Evolutionary conservation across 2,113 vertebrate species (phyloP).

Genomic region (Anthoscopus minutus): DNA sequence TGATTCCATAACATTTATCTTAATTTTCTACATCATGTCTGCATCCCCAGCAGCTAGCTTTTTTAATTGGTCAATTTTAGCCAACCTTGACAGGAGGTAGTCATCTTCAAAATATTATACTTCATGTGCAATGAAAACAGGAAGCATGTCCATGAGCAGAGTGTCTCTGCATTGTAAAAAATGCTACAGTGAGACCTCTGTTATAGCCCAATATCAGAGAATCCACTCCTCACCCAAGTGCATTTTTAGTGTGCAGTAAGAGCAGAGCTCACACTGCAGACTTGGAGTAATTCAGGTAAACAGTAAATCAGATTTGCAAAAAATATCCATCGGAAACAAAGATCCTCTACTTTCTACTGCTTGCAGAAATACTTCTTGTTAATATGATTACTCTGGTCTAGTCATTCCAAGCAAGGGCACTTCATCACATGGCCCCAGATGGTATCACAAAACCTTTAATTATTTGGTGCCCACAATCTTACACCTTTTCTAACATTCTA

Average conservation of each 20-base stretch:
- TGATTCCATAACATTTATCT: background rate
- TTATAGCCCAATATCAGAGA: background rate
- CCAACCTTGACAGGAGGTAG: background rate
- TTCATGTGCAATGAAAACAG: background rate
- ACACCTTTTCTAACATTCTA: background rate
- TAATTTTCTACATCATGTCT: background rate
- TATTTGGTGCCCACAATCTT: background rate
- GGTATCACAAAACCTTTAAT: background rate
- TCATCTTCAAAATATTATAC: background rate
- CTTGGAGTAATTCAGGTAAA: background rate
- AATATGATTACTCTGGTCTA: background rate
- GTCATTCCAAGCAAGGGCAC: background rate
- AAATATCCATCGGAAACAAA: background rate
- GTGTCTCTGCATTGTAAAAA: background rate
- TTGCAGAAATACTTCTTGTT: rapidly evolving
- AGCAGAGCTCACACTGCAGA: background rate
- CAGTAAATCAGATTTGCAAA: background rate
- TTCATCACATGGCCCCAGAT: background rate
- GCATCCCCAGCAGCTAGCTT: background rate
- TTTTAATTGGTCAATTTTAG: background rate
- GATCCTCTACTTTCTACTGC: background rate
- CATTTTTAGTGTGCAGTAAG: background rate
- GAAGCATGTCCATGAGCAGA: background rate
- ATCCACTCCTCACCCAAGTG: background rate
- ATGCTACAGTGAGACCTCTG: rapidly evolving